Evolutionary conservation across 2,888 invertebrate species (phyloP), one percentile per base, ranked within the genome.

Genomic region (Zhuqinia jingwanae): DNA sequence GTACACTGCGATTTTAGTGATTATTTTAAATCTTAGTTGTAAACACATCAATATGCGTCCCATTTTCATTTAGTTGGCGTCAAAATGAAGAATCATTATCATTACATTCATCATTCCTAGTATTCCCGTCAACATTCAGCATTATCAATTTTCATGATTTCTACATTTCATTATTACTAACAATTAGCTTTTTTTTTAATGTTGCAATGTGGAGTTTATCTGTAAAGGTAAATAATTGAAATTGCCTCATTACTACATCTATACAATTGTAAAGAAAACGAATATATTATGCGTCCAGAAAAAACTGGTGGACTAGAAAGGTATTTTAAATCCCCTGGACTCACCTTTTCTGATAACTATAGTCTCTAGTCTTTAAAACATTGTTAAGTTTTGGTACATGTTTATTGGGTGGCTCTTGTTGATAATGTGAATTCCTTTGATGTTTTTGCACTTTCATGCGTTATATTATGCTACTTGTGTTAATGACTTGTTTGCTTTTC

Each of bases 51-150:
- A n/a, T n/a, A n/a, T n/a, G n/a, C n/a, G n/a, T n/a, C n/a, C n/a
- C n/a, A n/a, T n/a, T n/a, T n/a, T n/a, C n/a, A 25, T 22, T 22
- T 58, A 25, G 3, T 22, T 11, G 25, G 25, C 58, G 25, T 75
- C 58, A 58, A 58, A n/a, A 45, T 60, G 58, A 77, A n/a, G n/a
- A n/a, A 77, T 42, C 76, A n/a, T n/a, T n/a, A 58, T 50, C 70
- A 17, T 45, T 17, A 50, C 47, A 58, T 58, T 58, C 22, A 42
- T 30, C 58, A 42, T 77, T 77, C 58, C 11, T 25, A 6, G n/a
- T n/a, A n/a, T n/a, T n/a, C n/a, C n/a, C n/a, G n/a, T n/a, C n/a
- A n/a, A n/a, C n/a, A n/a, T n/a, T 13, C 0, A 30, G 73, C 27
- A 56, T 25, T 56, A 42, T 6, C 5, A 42, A 10, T 8, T 58